phyloP scores from a whole-genome alignment of 1,140 invertebrate species.

The Lasaia peninsularis region DNA sequence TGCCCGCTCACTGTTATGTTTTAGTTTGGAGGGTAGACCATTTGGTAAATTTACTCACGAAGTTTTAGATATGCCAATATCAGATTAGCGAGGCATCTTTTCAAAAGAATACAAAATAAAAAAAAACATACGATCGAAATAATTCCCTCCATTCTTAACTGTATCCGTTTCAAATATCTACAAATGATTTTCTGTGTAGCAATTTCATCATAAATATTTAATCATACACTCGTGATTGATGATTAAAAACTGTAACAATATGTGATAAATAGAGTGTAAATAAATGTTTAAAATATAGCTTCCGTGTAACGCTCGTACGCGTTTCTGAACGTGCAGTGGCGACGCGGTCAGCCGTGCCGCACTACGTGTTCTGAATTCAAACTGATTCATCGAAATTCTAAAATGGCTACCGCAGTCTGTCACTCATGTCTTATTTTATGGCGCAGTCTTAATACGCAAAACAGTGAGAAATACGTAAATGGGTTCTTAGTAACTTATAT shows the following conservation, averaged over 20 bases:
- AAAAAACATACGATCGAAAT: no score
- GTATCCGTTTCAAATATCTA: background rate
- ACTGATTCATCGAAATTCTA: constrained; percentile 62
- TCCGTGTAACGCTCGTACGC: constrained; percentile 22
- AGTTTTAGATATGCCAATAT: no score
- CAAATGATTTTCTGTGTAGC: background rate
- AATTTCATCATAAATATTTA: background rate
- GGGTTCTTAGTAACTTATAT: constrained; percentile 29
- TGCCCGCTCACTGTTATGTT: no score
- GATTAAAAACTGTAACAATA: constrained; percentile 15
- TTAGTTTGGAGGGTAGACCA: no score
- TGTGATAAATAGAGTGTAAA: constrained; percentile 10
- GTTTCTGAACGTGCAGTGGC: constrained; percentile 35
- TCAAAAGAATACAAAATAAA: no score
- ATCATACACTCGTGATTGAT: background rate
- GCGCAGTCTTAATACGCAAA: constrained; percentile 28
- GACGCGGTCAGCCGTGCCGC: constrained; percentile 29
- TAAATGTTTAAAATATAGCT: constrained; percentile 14
- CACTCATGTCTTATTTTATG: constrained; percentile 35
- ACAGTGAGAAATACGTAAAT: constrained; percentile 34
- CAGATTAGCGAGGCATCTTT: no score
- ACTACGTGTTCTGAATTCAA: constrained; percentile 60
- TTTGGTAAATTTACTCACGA: no score
- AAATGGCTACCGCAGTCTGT: constrained; percentile 47
- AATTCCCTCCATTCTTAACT: no score